Conservation (phyloP, 2,113 vertebrate genomes). For the Calidris pugnax region DNA sequence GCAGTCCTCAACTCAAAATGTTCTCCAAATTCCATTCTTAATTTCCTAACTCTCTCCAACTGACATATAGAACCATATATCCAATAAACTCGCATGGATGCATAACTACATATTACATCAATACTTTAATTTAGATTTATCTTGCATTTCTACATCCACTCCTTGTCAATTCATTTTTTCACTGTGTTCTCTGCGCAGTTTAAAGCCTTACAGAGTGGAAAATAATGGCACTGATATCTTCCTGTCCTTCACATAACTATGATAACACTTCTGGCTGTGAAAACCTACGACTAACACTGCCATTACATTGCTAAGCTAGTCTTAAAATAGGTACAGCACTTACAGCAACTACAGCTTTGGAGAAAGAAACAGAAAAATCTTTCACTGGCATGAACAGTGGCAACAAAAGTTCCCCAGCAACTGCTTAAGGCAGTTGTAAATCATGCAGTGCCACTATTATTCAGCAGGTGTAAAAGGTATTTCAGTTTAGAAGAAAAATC, state of each 20-base stretch:
- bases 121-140: neutral
- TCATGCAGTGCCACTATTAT: neutral
- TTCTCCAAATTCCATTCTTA: neutral
- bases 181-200: neutral
- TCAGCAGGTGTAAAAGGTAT: neutral
- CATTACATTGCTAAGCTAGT: neutral
- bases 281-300: neutral
- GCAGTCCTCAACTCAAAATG: neutral
- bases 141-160: neutral
- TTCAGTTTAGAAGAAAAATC: neutral
- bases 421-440: neutral
- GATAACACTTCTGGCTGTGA: neutral
- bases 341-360: neutral
- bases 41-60: neutral
- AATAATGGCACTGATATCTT: neutral
- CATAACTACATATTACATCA: neutral
- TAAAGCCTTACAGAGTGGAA: neutral
- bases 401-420: neutral
- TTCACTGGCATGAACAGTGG: neutral
- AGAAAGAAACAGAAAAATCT: neutral
- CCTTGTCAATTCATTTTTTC: neutral
- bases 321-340: constrained; percentile 16
- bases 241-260: neutral
- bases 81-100: neutral
- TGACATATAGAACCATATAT: neutral